phyloP scores from a whole-genome alignment of 2,888 invertebrate genomes.

The Drosophila imparisetae region DNA sequence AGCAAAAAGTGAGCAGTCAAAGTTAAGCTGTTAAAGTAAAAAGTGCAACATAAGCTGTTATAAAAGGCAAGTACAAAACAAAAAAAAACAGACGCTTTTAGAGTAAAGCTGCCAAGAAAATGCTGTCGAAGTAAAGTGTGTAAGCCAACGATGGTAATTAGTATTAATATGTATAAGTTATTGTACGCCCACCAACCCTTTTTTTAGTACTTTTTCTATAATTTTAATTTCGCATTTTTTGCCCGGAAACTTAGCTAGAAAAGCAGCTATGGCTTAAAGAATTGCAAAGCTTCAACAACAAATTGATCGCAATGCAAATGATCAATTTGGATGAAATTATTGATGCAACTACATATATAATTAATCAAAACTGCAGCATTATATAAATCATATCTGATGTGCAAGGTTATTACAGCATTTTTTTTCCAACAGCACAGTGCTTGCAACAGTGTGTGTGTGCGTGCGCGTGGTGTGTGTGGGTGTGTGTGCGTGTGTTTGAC shows the following conservation, averaged over 20 bases:
- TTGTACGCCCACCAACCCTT: background rate
- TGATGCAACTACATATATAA: conserved; percentile 2
- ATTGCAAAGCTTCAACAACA: background rate
- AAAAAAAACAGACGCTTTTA: background rate
- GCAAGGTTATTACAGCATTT: conserved; percentile 6
- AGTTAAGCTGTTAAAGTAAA: background rate
- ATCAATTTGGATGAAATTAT: conserved; percentile 5
- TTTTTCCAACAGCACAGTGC: conserved; percentile 2
- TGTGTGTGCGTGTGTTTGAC: conserved; percentile 9
- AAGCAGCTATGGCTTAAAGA: background rate
- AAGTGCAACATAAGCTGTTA: background rate
- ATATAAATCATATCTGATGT: conserved; percentile 24
- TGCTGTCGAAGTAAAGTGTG: background rate
- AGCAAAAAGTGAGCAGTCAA: conserved; percentile 9
- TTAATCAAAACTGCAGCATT: conserved; percentile 18
- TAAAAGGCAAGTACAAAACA: background rate
- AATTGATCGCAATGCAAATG: background rate
- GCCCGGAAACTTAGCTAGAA: background rate
- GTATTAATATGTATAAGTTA: background rate
- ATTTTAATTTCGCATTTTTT: background rate
- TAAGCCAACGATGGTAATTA: background rate
- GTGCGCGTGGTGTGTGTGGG: conserved; percentile 8
- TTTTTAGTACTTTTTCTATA: background rate
- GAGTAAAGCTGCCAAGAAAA: background rate
- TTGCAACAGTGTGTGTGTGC: background rate